A percentile compares a stretch with the other conserved stretches of the same genome.
Conservation (phyloP, 2,113 vertebrate species). For the Pogona vitticeps region DNA sequence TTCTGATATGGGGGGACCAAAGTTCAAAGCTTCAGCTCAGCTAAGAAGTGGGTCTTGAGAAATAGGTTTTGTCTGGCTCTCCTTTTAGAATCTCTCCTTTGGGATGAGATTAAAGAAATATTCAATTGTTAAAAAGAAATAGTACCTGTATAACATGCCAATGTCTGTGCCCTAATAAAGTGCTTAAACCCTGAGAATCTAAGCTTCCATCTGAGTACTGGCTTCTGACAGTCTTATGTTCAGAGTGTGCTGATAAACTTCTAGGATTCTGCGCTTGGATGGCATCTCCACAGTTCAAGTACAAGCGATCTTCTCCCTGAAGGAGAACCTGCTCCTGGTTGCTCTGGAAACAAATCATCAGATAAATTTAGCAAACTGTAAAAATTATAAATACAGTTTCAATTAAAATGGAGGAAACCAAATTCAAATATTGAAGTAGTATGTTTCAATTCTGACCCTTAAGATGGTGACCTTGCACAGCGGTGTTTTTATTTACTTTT, state of each 20-base stretch:
- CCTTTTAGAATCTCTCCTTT: no score
- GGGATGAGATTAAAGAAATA: not conserved
- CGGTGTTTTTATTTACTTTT: not conserved
- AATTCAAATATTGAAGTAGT: not conserved
- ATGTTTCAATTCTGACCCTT: not conserved
- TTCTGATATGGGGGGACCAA: not conserved
- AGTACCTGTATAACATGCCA: constrained; percentile 98
- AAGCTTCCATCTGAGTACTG: constrained; percentile 76
- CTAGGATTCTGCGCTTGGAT: constrained; percentile 83
- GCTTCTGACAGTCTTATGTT: constrained; percentile 70
- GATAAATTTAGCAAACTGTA: constrained; percentile 11
- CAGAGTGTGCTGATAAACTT: constrained; percentile 67
- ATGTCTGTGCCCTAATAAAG: constrained; percentile 98
- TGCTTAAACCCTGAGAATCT: constrained; percentile 96
- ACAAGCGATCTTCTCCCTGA: constrained; percentile 96
- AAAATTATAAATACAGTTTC: not conserved
- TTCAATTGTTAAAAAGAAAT: not conserved
- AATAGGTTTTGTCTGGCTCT: no score
- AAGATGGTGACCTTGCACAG: not conserved
- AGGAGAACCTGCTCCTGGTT: constrained; percentile 98
- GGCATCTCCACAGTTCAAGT: constrained; percentile 94
- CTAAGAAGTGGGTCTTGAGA: not conserved
- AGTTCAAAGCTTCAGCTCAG: not conserved
- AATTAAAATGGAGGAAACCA: not conserved
- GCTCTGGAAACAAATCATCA: constrained; percentile 77